Evolutionary conservation across 2,113 vertebrate species (phyloP).

Genomic region (Eptesicus fuscus): DNA sequence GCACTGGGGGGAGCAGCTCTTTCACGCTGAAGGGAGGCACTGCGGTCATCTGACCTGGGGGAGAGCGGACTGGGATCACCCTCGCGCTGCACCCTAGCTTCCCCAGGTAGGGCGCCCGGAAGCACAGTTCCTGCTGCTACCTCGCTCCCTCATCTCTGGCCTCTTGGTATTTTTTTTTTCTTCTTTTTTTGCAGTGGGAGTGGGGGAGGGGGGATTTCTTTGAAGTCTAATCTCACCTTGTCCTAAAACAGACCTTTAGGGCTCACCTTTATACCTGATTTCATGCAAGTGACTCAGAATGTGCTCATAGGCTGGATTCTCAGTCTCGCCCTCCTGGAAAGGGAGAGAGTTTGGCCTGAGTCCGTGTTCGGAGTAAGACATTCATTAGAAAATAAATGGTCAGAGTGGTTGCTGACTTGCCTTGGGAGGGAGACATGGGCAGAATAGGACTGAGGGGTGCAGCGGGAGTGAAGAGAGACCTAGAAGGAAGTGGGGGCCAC

Average conservation of each 20-base stretch:
- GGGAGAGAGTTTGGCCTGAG: neutral
- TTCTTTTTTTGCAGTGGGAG: neutral
- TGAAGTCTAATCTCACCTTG: neutral
- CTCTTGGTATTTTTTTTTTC: neutral
- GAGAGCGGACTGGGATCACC: neutral
- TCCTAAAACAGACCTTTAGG: neutral
- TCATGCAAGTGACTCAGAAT: constrained; percentile 87
- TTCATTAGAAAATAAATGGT: neutral
- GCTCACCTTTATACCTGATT: constrained; percentile 87
- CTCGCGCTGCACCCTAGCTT: neutral
- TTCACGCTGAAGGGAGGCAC: constrained; percentile 87
- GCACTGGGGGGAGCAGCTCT: constrained; percentile 83
- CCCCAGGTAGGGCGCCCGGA: neutral
- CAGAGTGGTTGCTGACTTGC: neutral
- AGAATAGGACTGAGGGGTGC: neutral
- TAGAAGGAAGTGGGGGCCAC: neutral
- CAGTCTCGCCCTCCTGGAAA: constrained; percentile 84
- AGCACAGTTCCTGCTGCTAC: neutral
- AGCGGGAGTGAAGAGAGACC: neutral
- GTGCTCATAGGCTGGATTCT: constrained; percentile 85
- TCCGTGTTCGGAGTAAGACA: neutral
- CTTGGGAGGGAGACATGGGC: neutral
- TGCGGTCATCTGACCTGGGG: constrained; percentile 83
- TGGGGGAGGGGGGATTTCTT: neutral
- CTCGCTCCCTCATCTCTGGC: neutral